A percentile compares a stretch with the other conserved stretches of the same genome.
Evolutionary conservation across 2,797 vertebrate species (phyloP).

Genomic region (Crax fasciolata): DNA sequence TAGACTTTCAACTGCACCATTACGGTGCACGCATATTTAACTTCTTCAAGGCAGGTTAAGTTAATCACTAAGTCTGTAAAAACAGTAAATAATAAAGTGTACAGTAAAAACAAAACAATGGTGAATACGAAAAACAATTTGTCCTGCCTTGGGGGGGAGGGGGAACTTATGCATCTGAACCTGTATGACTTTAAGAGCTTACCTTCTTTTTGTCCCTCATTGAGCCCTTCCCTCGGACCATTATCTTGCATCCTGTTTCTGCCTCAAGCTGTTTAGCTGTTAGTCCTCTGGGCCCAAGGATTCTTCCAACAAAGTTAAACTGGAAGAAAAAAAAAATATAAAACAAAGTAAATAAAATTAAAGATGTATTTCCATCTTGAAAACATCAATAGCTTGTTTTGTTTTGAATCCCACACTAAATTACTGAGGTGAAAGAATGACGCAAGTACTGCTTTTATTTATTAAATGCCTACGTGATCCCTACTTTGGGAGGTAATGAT

Average conservation of each 20-base stretch:
- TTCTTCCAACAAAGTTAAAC: constrained; percentile 99
- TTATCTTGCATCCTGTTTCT: constrained; percentile 99
- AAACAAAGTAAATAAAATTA: background rate
- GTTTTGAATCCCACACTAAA: background rate
- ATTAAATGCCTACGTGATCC: rapidly evolving
- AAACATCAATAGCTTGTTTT: background rate
- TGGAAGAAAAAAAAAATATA: constrained; percentile 53
- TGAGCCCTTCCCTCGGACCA: constrained; percentile 99
- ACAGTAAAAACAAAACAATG: background rate
- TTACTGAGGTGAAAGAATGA: background rate
- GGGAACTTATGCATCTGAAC: background rate
- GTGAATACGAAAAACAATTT: background rate
- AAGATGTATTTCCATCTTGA: background rate
- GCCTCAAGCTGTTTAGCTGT: constrained; percentile 99
- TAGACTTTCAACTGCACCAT: background rate
- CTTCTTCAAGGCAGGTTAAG: background rate
- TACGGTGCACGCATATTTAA: background rate
- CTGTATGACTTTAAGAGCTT: constrained; percentile 53
- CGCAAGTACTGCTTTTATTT: background rate
- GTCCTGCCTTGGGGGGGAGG: background rate
- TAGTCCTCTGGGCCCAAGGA: constrained; percentile 97
- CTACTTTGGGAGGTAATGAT: background rate
- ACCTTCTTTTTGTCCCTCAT: constrained; percentile 99
- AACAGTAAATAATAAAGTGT: background rate
- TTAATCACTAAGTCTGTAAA: background rate